Percentiles rank a stretch among this genome's conserved stretches.
Conservation (phyloP, 2,113 vertebrate species). For the Peromyscus leucopus region DNA sequence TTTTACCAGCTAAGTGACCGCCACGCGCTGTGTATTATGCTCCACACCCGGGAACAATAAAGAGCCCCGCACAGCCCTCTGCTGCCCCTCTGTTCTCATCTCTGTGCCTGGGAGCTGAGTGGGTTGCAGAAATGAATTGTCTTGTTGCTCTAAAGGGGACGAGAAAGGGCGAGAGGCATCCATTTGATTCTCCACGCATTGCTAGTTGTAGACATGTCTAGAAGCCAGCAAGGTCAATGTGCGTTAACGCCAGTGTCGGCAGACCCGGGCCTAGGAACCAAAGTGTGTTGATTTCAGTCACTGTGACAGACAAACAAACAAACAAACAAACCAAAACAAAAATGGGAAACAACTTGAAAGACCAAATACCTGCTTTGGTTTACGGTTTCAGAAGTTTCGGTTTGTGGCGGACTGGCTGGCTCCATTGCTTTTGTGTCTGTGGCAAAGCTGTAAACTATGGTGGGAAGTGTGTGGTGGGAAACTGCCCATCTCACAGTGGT, state of each 20-base stretch:
- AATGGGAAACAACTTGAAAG: not conserved
- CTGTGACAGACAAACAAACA: not conserved
- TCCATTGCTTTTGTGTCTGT: too few relatives aligned
- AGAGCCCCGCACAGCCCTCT: conserved; percentile 73
- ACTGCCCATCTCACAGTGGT: not conserved
- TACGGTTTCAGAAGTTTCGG: not conserved
- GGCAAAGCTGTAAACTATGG: not conserved
- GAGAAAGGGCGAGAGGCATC: rapidly evolving
- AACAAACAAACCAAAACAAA: not conserved
- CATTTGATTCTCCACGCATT: rapidly evolving
- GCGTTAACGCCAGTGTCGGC: not conserved
- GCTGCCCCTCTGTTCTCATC: not conserved
- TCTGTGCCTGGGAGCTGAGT: rapidly evolving
- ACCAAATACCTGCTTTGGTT: not conserved
- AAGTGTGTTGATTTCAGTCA: not conserved
- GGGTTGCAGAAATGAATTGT: rapidly evolving
- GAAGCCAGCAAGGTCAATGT: not conserved
- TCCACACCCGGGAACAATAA: conserved; percentile 85
- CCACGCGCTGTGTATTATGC: conserved; percentile 84
- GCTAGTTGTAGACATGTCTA: not conserved
- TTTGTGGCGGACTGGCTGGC: not conserved
- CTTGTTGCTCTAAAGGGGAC: not conserved
- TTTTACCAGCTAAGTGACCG: conserved; percentile 87
- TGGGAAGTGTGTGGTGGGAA: rapidly evolving
- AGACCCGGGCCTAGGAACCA: not conserved